Percentiles rank a stretch among this genome's conserved stretches.
Evolutionary conservation across 2,797 vertebrate genomes (phyloP).

Genomic region (Micromesistius poutassou): DNA sequence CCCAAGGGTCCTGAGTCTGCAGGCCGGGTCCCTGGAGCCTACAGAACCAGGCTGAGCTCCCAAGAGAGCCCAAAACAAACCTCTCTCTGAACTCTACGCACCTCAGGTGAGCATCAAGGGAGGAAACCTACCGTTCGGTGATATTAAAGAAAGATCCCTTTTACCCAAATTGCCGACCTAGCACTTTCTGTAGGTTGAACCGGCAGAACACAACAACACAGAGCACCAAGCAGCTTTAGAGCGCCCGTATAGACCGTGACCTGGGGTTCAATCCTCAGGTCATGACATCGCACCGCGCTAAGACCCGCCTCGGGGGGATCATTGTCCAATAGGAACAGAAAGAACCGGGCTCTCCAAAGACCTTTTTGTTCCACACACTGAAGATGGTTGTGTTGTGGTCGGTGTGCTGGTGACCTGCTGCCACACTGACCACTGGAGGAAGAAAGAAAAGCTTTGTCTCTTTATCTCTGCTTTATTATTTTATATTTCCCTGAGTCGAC

Average conservation of each 20-base stretch:
- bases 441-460: conserved; percentile 31
- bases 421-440: conserved; percentile 10
- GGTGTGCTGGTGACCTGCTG: conserved; percentile 52
- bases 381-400: conserved; percentile 37
- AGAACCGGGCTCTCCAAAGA: conserved; percentile 27
- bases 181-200: no score
- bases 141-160: no score
- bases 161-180: no score
- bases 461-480: conserved; percentile 18
- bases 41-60: background rate
- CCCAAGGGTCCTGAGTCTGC: no score
- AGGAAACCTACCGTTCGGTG: no score
- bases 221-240: conserved; percentile 37
- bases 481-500: conserved; percentile 45
- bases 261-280: conserved; percentile 46
- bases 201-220: no score
- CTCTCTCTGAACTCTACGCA: background rate
- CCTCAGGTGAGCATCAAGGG: background rate
- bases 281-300: conserved; percentile 60
- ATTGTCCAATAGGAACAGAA: conserved; percentile 51
- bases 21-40: no score
- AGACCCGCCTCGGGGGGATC: conserved; percentile 62
- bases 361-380: conserved; percentile 21
- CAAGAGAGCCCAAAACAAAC: background rate
- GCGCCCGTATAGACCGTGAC: conserved; percentile 63